These are phyloP conservation scores for Drosophila bocqueti DNA, from an alignment of 1,140 invertebrate species.

Conservation along the genomic window DNA sequence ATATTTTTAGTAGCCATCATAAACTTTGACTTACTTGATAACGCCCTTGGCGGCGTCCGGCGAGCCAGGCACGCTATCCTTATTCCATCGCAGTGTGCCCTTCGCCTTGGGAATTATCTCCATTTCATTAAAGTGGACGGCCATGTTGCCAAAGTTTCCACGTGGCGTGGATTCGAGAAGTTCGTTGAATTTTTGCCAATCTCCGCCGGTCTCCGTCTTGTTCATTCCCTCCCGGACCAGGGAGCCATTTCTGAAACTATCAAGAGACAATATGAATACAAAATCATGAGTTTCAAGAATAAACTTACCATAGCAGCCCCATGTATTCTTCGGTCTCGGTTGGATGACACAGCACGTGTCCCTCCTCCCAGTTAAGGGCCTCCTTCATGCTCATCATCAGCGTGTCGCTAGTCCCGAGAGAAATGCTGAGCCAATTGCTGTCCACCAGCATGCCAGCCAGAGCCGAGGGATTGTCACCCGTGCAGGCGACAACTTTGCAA, in stretches of 20 bases:
- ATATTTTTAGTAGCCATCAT: neutral
- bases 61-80: conserved; percentile 37
- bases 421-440: conserved; percentile 93
- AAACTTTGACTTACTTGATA: conserved; percentile 60
- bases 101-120: conserved; percentile 91
- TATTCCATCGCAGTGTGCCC: conserved; percentile 77
- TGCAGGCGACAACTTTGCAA: conserved; percentile 95
- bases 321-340: conserved; percentile 91
- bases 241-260: conserved; percentile 97
- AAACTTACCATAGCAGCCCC: conserved; percentile 92
- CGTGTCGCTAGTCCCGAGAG: conserved; percentile 97
- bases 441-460: conserved; percentile 93
- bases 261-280: neutral
- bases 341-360: conserved; percentile 95
- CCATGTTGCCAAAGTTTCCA: conserved; percentile 97
- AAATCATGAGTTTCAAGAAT: conserved; percentile 5
- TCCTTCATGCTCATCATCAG: conserved; percentile 92
- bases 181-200: conserved; percentile 95
- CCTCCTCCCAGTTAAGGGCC: conserved; percentile 89
- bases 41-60: conserved; percentile 69
- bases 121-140: conserved; percentile 93
- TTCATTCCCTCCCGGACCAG: conserved; percentile 94
- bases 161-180: conserved; percentile 93
- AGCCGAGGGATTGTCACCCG: conserved; percentile 97
- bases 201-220: conserved; percentile 90